Percentiles rank a stretch among this genome's conserved stretches.
Evolutionary conservation across 37 sponge, comb jelly and placozoan species (phyloP).

Genomic region (Petrosia ficiformis): DNA sequence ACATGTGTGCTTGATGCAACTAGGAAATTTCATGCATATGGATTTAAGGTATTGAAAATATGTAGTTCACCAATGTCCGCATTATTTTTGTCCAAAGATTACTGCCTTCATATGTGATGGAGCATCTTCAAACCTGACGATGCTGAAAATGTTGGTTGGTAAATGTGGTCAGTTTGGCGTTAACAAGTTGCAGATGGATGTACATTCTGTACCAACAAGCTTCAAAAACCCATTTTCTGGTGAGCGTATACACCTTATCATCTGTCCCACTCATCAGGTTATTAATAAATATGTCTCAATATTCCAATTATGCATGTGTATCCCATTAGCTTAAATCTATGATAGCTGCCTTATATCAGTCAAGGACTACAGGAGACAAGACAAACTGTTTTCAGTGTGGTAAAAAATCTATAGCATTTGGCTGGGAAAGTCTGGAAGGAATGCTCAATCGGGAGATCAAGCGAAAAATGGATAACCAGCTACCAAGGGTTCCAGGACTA

Average conservation of each 20-base stretch:
- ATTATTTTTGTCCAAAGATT: no score
- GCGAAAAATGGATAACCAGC: neutral
- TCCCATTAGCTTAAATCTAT: conserved; percentile 11
- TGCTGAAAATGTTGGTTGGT: neutral
- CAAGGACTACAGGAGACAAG: neutral
- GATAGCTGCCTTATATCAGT: conserved; percentile 9
- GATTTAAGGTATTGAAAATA: neutral
- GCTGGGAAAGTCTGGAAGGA: neutral
- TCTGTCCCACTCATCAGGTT: conserved; percentile 17
- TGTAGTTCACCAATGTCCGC: no score
- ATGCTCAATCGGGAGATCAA: neutral
- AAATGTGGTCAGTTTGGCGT: neutral
- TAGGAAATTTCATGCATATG: neutral
- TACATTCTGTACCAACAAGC: neutral
- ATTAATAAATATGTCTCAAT: neutral
- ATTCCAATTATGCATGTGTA: neutral
- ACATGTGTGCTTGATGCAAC: neutral
- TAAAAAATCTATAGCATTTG: neutral
- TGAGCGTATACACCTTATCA: neutral
- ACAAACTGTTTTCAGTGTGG: neutral
- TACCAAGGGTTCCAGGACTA: conserved; percentile 2
- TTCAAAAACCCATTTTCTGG: neutral
- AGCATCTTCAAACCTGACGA: conserved; percentile 3
- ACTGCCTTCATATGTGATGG: conserved; percentile 1
- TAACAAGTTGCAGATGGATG: neutral